Conservation (phyloP, 2,113 vertebrate genomes). For the Chloropsis cyanopogon region DNA sequence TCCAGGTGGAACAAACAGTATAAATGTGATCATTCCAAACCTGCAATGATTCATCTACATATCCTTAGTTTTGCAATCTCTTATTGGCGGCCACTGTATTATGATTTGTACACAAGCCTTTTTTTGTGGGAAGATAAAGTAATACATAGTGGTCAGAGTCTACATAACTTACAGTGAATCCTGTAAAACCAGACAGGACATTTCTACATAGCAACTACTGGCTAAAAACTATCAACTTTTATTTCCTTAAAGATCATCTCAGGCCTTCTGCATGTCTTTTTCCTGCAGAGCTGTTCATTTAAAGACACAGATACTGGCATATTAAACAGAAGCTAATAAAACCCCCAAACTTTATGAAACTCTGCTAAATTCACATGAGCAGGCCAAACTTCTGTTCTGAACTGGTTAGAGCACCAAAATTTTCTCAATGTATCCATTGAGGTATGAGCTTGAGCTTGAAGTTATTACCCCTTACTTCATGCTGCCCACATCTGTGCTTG, state of each 20-base stretch:
- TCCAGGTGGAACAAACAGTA: not conserved
- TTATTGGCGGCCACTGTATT: not conserved
- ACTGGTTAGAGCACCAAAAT: not conserved
- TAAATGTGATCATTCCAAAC: not conserved
- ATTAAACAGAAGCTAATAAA: not conserved
- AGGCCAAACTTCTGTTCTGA: not conserved
- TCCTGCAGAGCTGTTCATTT: not conserved
- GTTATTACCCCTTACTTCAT: not conserved
- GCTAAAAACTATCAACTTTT: not conserved
- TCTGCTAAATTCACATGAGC: not conserved
- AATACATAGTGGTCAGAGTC: not conserved
- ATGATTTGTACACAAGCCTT: rapidly evolving
- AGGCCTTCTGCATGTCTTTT: not conserved
- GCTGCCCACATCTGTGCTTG: not conserved
- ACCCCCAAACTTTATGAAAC: not conserved
- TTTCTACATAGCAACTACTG: not conserved
- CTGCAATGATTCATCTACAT: not conserved
- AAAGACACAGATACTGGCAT: not conserved
- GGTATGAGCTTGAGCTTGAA: not conserved
- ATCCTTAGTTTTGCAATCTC: not conserved
- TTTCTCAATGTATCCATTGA: not conserved
- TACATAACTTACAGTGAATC: not conserved
- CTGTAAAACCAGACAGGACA: not conserved
- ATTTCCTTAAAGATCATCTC: not conserved
- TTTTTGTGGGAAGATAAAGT: not conserved